These are phyloP conservation scores for Mungos mungo DNA, from an alignment of 2,113 vertebrate genomes.

Conservation along the genomic window DNA sequence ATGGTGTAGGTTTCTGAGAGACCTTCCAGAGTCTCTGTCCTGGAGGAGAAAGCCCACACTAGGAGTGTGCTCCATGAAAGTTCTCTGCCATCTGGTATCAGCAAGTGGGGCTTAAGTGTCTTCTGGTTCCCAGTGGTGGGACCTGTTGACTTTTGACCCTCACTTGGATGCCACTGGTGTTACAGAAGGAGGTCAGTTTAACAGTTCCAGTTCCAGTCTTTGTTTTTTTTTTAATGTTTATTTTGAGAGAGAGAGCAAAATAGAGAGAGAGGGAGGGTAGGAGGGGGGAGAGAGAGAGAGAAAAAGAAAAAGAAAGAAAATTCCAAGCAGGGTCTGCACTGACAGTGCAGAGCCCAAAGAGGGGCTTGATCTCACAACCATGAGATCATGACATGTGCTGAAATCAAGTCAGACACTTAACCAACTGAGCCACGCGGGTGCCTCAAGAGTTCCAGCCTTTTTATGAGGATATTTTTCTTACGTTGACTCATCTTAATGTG, in stretches of 20 bases:
- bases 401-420: no score
- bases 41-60: not conserved
- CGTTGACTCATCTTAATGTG: not conserved
- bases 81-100: not conserved
- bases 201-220: not conserved
- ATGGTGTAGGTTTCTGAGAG: not conserved
- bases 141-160: not conserved
- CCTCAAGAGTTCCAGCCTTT: not conserved
- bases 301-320: no score
- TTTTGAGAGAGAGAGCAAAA: no score
- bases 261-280: no score
- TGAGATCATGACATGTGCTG: no score
- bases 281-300: no score
- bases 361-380: no score
- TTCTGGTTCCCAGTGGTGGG: not conserved
- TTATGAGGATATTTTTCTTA: conserved; percentile 7
- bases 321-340: no score
- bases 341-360: no score
- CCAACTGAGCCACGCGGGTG: no score
- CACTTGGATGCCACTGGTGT: not conserved
- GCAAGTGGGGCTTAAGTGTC: not conserved
- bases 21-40: not conserved
- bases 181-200: not conserved
- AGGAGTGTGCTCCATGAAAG: not conserved
- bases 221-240: not conserved